These are phyloP conservation scores for Elgaria multicarinata DNA, from an alignment of 2,113 vertebrate species.

Conservation along the genomic window DNA sequence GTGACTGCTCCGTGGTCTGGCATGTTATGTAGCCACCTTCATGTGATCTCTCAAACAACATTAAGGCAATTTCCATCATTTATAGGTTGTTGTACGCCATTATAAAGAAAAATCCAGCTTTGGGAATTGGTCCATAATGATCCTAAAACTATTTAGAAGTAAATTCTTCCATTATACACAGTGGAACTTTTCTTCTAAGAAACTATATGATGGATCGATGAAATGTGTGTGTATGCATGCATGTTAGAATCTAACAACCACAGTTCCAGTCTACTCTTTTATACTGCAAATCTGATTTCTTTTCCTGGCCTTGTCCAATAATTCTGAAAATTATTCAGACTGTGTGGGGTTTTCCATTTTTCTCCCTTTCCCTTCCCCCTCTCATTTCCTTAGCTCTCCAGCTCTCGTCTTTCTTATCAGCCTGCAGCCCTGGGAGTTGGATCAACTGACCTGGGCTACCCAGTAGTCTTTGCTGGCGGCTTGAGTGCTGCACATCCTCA, in stretches of 20 bases:
- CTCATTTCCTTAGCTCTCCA: slow-evolving; percentile 85
- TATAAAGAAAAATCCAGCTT: neutral
- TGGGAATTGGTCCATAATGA: neutral
- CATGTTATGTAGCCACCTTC: neutral
- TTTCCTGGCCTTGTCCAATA: slow-evolving; percentile 40
- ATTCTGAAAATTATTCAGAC: slow-evolving; percentile 45
- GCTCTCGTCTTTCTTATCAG: slow-evolving; percentile 94
- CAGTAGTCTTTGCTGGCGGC: slow-evolving; percentile 84
- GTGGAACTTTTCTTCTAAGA: neutral
- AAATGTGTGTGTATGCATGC: neutral
- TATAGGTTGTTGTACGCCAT: neutral
- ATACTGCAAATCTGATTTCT: slow-evolving; percentile 32
- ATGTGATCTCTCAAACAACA: neutral
- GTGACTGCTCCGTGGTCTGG: neutral
- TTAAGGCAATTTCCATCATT: neutral
- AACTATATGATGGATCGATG: neutral
- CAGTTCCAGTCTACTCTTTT: slow-evolving; percentile 46
- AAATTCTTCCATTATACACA: neutral
- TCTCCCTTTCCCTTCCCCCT: slow-evolving; percentile 59
- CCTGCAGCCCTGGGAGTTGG: slow-evolving; percentile 83
- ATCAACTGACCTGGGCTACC: slow-evolving; percentile 87
- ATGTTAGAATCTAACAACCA: neutral
- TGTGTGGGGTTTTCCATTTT: slow-evolving; percentile 47
- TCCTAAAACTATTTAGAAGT: neutral
- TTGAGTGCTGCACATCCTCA: slow-evolving; percentile 84